A percentile compares a stretch with the other conserved stretches of the same genome.
Conservation (phyloP, 2,797 vertebrate species). For the Notolabrus celidotus region DNA sequence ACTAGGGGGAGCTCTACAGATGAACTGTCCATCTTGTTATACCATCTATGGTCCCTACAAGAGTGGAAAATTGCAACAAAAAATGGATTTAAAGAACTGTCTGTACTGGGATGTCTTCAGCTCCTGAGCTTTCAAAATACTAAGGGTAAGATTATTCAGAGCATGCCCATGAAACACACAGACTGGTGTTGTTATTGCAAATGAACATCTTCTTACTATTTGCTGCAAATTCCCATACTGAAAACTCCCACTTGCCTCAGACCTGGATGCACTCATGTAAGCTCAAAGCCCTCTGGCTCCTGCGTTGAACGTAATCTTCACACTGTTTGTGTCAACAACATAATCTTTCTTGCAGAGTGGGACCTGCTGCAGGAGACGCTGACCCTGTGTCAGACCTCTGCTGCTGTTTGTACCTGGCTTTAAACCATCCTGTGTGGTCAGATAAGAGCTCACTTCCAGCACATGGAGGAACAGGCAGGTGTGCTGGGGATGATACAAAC, state of each 20-base stretch:
- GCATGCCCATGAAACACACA: too few species aligned
- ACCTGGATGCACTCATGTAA: not conserved
- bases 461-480: not conserved
- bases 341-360: not conserved
- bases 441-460: slow-evolving; percentile 6
- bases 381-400: not conserved
- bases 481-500: not conserved
- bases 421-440: not conserved
- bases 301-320: not conserved
- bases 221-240: not conserved
- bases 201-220: too few species aligned
- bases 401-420: not conserved
- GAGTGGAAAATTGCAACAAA: too few species aligned
- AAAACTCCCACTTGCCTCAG: too few species aligned
- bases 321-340: slow-evolving; percentile 6
- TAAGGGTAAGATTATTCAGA: too few species aligned
- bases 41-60: too few species aligned
- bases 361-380: not conserved
- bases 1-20: too few species aligned
- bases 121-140: too few species aligned
- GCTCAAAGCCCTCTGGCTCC: not conserved
- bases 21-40: too few species aligned
- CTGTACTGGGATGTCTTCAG: too few species aligned
- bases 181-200: too few species aligned
- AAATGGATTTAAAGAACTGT: too few species aligned